phyloP scores from a whole-genome alignment of 2,888 invertebrate species.

The Tuberolachnus salignus region DNA sequence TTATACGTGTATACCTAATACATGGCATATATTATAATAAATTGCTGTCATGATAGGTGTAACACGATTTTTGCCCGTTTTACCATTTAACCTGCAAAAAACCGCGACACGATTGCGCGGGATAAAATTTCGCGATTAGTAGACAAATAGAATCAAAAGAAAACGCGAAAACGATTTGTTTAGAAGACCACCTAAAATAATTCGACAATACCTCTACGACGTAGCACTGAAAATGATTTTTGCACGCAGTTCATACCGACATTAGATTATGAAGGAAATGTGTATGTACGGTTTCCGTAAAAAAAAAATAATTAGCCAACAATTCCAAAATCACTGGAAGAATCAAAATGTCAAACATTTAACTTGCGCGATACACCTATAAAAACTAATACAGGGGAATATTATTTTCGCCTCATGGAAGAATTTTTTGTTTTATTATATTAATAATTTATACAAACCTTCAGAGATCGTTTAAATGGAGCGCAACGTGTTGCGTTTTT shows the following conservation, averaged over 20 bases:
- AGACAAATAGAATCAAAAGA: conserved; percentile 3
- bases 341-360: neutral
- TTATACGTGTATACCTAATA: no score
- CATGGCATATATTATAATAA: no score
- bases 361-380: conserved; percentile 6
- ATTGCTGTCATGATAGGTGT: no score
- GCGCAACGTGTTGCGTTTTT: no score
- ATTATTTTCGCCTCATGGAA: neutral
- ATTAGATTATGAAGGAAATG: neutral
- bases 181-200: neutral
- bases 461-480: no score
- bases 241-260: neutral
- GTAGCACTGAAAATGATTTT: conserved; percentile 10
- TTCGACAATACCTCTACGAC: neutral
- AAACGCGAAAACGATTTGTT: conserved; percentile 1
- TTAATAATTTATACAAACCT: no score
- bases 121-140: neutral
- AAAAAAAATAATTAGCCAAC: conserved; percentile 6
- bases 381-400: conserved; percentile 16
- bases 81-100: no score
- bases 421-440: no score
- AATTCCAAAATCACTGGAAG: conserved; percentile 11
- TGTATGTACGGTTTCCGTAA: neutral
- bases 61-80: no score
- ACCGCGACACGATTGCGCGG: no score